Conservation (phyloP, 2,888 invertebrate genomes). For the Heliconius sara region DNA sequence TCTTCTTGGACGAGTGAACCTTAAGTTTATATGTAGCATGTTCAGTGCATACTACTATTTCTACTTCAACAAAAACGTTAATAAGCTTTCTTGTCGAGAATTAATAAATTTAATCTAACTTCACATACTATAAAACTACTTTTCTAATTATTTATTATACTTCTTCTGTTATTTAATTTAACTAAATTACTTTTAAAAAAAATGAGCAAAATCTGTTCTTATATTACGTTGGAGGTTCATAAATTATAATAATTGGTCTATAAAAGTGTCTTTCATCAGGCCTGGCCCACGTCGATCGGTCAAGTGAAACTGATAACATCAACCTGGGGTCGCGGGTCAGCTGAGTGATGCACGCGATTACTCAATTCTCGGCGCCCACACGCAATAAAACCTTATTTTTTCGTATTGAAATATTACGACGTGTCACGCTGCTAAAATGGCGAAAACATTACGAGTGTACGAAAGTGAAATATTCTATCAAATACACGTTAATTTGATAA, state of each 20-base stretch:
- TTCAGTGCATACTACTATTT: too few relatives aligned
- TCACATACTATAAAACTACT: background rate
- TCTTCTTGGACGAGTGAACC: background rate
- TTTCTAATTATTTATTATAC: background rate
- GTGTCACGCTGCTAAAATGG: slow-evolving; percentile 45
- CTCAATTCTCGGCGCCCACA: slow-evolving; percentile 50
- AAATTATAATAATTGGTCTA: slow-evolving; percentile 44
- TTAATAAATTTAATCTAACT: background rate
- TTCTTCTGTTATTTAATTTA: background rate
- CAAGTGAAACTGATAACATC: slow-evolving; percentile 51
- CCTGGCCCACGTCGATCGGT: slow-evolving; percentile 47
- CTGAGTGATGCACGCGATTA: slow-evolving; percentile 54
- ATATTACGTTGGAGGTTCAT: slow-evolving; percentile 27
- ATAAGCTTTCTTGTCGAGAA: background rate
- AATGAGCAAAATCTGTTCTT: background rate
- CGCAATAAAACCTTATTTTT: slow-evolving; percentile 47
- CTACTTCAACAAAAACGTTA: background rate
- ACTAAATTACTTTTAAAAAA: background rate
- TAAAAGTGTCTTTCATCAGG: slow-evolving; percentile 52
- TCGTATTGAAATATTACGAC: slow-evolving; percentile 47
- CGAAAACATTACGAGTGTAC: slow-evolving; percentile 47
- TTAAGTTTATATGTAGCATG: background rate
- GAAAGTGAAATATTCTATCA: slow-evolving; percentile 20
- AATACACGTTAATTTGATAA: background rate
- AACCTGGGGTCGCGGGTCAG: slow-evolving; percentile 47